Base-by-base conservation (phyloP, 1,140 invertebrate genomes). In the Pseudomyrmex pallidus region DNA sequence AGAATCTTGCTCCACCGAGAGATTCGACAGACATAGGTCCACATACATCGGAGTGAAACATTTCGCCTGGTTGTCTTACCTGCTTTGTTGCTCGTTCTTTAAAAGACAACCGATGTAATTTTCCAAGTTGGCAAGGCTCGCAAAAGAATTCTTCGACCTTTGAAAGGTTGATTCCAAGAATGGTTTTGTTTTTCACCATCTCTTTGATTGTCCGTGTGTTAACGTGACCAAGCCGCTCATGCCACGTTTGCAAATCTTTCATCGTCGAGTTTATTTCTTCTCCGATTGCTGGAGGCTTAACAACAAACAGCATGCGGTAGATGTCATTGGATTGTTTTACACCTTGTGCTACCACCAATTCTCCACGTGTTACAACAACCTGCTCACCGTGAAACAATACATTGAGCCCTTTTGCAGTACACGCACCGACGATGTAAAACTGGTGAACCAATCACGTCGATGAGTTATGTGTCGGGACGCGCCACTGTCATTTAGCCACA, bases 401-500 rank as follows among this genome's bases (percentile, higher is more conserved):
- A 12, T 59, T 17, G 57, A 59, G 20, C 0, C 57, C 57, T 22
- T 59, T 59, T 59, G 57, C 8, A 9, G 4, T 59, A 12, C 17
- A 20, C 17, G 10, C n/a, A 7, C 57, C 57, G 5, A 59, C 4
- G 25, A 4, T 35, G 25, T 35, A 5, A 35, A 35, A 44, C 2
- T 2, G 12, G 5, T 50, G 52, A 87, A 70, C 80, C 85, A 87
- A 25, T 87, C 85, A 0, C 74, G 15, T 56, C 82, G 72, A n/a
- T 57, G 68, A 0, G 66, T 85, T 3, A 87, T 85, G 35, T 85
- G 87, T 12, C 74, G 17, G 52, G 84, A 89, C 2, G 78, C 76
- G 20, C 85, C 77, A 70, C 84, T 87, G 63, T 89, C 84, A 56
- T 25, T 77, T 2, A 89, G 2, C 87, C 83, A 89, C 12, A 77